Percentiles rank a stretch among this genome's conserved stretches.
phyloP scores from a whole-genome alignment of 2,797 vertebrate species.

The Pyrocephalus nanus region DNA sequence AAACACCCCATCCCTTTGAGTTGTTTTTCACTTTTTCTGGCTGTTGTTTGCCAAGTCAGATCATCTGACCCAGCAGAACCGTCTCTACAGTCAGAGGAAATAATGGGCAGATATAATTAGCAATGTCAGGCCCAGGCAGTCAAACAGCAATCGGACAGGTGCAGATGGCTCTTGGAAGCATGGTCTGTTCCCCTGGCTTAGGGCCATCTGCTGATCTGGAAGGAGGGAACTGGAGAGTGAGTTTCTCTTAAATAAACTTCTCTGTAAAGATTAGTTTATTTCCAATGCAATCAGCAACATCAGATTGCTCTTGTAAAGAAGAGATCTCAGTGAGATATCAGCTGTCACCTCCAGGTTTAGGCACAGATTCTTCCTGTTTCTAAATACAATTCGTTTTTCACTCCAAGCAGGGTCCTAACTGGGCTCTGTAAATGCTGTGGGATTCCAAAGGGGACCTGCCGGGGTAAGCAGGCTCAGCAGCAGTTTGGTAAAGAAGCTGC shows the following conservation, averaged over 20 bases:
- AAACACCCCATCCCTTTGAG: not conserved
- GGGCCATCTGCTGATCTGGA: not conserved
- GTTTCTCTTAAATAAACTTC: not conserved
- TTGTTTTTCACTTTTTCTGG: not conserved
- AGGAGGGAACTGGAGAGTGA: not conserved
- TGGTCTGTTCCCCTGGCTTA: slow-evolving; percentile 1
- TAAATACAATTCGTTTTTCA: not conserved
- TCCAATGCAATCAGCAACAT: not conserved
- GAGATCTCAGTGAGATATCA: not conserved
- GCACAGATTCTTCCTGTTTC: not conserved
- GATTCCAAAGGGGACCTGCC: not conserved
- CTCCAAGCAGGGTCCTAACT: not conserved
- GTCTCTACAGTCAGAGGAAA: not conserved
- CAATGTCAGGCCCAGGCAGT: not conserved
- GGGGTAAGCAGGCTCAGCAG: not conserved
- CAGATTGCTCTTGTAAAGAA: not conserved
- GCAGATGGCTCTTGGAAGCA: slow-evolving; percentile 39
- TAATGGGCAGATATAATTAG: slow-evolving; percentile 8
- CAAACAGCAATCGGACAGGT: not conserved
- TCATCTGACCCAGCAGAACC: not conserved
- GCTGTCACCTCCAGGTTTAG: not conserved
- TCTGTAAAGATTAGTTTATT: not conserved
- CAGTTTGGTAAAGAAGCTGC: not conserved
- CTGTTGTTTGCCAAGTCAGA: not conserved
- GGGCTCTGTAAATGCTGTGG: not conserved